Percentiles rank a stretch among this genome's conserved stretches.
These are phyloP conservation scores for Dendrocincla tyrannina DNA, from an alignment of 2,797 vertebrate genomes.

Conservation along the genomic window DNA sequence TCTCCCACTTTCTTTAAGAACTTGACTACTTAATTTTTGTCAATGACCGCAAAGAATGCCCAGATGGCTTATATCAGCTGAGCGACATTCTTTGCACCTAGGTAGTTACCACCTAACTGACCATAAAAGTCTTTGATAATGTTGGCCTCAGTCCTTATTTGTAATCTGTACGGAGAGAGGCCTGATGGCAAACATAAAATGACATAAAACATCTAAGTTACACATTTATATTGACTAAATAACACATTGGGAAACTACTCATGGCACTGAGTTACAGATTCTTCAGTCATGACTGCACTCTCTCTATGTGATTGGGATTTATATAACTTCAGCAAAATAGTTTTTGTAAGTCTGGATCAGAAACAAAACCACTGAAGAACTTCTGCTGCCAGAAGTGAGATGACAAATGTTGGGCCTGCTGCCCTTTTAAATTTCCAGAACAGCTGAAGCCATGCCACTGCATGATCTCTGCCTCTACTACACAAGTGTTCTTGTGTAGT, in stretches of 20 bases:
- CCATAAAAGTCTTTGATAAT: background rate
- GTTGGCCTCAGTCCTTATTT: rapidly evolving
- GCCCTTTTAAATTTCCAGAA: background rate
- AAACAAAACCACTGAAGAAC: background rate
- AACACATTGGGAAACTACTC: background rate
- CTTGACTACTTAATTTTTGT: background rate
- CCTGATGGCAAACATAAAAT: background rate
- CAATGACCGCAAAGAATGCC: background rate
- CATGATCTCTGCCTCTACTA: background rate
- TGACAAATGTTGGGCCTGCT: background rate
- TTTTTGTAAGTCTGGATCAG: background rate
- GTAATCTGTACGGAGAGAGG: background rate
- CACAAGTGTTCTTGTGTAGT: background rate
- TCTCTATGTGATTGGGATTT: background rate
- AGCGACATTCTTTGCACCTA: background rate
- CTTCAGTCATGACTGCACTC: background rate
- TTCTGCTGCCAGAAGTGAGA: background rate
- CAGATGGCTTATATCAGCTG: background rate
- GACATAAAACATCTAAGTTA: background rate
- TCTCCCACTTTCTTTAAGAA: background rate
- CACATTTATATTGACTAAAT: background rate
- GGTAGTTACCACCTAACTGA: background rate
- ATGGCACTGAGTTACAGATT: background rate
- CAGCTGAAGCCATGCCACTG: background rate
- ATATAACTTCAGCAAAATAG: background rate